Conservation (phyloP, 1,140 invertebrate species). For the Drosophila triauraria region DNA sequence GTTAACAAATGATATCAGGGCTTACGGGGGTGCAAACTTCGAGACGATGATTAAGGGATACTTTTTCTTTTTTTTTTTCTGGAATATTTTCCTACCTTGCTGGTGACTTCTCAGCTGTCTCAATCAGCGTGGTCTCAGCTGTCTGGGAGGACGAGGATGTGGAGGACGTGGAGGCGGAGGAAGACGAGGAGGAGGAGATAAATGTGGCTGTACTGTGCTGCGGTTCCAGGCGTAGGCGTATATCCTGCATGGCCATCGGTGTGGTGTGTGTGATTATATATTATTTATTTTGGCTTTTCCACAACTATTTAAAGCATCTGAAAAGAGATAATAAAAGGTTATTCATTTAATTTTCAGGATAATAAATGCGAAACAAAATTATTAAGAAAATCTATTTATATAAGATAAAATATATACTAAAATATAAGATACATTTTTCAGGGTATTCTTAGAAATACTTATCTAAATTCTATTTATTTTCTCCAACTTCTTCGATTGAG, state of each 20-base stretch:
- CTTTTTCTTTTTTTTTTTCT: neutral
- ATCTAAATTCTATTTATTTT: neutral
- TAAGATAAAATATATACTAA: no score
- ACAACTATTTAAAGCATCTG: conserved; percentile 59
- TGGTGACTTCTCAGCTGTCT: conserved; percentile 45
- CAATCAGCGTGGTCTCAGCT: conserved; percentile 71
- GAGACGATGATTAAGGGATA: conserved; percentile 22
- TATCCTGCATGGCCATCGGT: conserved; percentile 77
- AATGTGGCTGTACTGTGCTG: conserved; percentile 72
- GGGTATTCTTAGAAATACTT: no score
- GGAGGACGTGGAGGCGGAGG: conserved; percentile 18
- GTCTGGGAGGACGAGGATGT: conserved; percentile 21
- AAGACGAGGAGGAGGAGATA: conserved; percentile 32
- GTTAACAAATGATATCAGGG: conserved; percentile 37
- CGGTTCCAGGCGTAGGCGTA: conserved; percentile 76
- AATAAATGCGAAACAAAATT: no score
- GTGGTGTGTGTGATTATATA: neutral
- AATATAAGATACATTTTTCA: no score
- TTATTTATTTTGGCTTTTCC: neutral
- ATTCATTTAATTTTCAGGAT: neutral
- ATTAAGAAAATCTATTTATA: no score
- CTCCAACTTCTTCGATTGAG: neutral
- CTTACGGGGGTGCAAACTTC: conserved; percentile 15
- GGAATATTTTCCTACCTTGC: conserved; percentile 39
- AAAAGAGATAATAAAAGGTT: neutral